A percentile compares a stretch with the other conserved stretches of the same genome.
phyloP scores from a whole-genome alignment of 2,113 vertebrate species.

The Morone chrysops region DNA sequence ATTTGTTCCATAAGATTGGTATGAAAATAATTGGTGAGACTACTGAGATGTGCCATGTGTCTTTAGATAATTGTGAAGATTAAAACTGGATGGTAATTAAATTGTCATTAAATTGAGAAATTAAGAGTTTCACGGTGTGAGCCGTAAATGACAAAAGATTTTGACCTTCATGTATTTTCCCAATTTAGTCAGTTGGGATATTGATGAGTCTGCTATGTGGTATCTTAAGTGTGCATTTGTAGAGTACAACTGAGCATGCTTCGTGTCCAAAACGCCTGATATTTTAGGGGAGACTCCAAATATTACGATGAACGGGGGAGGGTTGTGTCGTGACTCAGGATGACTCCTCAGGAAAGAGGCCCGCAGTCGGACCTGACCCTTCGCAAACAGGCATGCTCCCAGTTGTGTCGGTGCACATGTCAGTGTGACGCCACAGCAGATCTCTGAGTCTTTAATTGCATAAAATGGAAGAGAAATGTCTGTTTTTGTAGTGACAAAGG shows the following conservation, averaged over 20 bases:
- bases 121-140: background rate
- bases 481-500: constrained; percentile 20
- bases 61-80: constrained; percentile 46
- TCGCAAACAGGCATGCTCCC: constrained; percentile 19
- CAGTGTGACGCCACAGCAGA: constrained; percentile 14
- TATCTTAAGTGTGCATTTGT: background rate
- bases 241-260: background rate
- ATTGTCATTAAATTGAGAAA: constrained; percentile 3
- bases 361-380: constrained; percentile 67
- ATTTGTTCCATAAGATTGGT: constrained; percentile 24
- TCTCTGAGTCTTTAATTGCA: background rate
- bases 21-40: constrained; percentile 32
- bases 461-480: constrained; percentile 5
- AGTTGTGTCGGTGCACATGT: constrained; percentile 55
- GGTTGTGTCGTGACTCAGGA: constrained; percentile 72
- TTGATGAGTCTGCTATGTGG: background rate
- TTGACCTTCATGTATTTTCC: constrained; percentile 19
- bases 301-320: constrained; percentile 17
- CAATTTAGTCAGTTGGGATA: background rate
- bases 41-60: background rate
- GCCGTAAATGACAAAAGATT: background rate
- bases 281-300: constrained; percentile 47
- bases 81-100: constrained; percentile 40
- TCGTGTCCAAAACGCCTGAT: background rate
- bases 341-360: constrained; percentile 70